Conservation (phyloP, 2,797 vertebrate genomes). For the Clarias fuscus region DNA sequence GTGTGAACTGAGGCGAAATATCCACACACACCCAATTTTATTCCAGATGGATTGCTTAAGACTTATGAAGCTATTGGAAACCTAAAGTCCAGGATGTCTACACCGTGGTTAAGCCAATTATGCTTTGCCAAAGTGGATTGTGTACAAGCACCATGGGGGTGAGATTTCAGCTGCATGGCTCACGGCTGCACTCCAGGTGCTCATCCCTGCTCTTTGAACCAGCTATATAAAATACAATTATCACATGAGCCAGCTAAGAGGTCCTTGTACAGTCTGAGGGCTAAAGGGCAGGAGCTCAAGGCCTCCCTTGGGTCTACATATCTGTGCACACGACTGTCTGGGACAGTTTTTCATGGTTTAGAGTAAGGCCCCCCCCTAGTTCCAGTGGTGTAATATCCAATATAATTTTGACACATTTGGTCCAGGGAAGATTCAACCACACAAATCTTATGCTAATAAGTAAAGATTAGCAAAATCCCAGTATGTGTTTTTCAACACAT, state of each 20-base stretch:
- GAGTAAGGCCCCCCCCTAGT: neutral
- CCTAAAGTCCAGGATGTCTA: conserved; percentile 3
- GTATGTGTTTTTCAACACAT: neutral
- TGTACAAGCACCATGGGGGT: conserved; percentile 10
- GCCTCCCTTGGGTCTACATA: conserved; percentile 6
- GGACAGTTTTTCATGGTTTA: neutral
- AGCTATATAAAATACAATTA: conserved; percentile 33
- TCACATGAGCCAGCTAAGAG: conserved; percentile 16
- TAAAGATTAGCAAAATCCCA: neutral
- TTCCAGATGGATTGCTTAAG: neutral
- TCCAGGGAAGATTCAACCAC: neutral
- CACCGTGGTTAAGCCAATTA: neutral
- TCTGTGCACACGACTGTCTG: conserved; percentile 5
- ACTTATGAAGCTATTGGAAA: neutral
- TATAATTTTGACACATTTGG: neutral
- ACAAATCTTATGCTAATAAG: neutral
- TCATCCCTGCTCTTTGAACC: conserved; percentile 23
- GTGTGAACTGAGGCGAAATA: neutral
- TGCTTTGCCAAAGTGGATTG: conserved; percentile 22
- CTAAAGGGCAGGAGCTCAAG: conserved; percentile 24
- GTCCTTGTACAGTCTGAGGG: conserved; percentile 14
- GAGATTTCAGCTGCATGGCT: neutral
- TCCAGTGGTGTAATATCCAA: neutral
- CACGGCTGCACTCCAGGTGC: conserved; percentile 15
- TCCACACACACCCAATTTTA: neutral